Percentiles rank a stretch among this genome's conserved stretches.
These are phyloP conservation scores for Phalera bucephala DNA, from an alignment of 2,888 invertebrate species.

Conservation along the genomic window DNA sequence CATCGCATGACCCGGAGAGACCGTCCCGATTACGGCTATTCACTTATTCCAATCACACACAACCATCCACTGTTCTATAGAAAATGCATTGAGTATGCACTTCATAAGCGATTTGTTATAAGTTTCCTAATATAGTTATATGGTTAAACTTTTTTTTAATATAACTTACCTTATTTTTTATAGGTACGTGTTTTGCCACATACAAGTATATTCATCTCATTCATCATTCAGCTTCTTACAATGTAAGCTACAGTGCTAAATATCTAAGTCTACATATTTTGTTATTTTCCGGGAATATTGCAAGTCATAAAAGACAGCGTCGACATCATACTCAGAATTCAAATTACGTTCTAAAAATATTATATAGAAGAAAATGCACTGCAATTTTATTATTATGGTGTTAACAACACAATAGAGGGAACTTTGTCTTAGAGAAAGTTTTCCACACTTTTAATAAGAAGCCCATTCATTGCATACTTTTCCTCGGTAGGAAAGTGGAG, in stretches of 20 bases:
- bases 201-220: too few relatives aligned
- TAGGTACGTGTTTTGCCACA: too few relatives aligned
- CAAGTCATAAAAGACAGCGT: background rate
- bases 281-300: conserved; percentile 4
- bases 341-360: conserved; percentile 12
- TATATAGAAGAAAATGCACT: conserved; percentile 26
- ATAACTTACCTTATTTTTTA: too few relatives aligned
- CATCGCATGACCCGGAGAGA: conserved; percentile 50
- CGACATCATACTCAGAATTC: conserved; percentile 10
- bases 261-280: background rate
- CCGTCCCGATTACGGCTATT: conserved; percentile 31
- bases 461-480: conserved; percentile 74
- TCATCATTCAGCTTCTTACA: background rate
- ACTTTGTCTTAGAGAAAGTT: conserved; percentile 68
- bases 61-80: too few relatives aligned
- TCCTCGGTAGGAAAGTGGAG: conserved; percentile 51
- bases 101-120: too few relatives aligned
- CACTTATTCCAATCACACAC: too few relatives aligned
- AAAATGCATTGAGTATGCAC: too few relatives aligned
- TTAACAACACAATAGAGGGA: conserved; percentile 53
- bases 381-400: conserved; percentile 44
- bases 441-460: conserved; percentile 74
- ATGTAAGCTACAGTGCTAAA: background rate
- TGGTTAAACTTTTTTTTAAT: too few relatives aligned
- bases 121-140: too few relatives aligned